Base-by-base conservation (phyloP, 2,888 invertebrate species). In the Oscheius sp. region DNA sequence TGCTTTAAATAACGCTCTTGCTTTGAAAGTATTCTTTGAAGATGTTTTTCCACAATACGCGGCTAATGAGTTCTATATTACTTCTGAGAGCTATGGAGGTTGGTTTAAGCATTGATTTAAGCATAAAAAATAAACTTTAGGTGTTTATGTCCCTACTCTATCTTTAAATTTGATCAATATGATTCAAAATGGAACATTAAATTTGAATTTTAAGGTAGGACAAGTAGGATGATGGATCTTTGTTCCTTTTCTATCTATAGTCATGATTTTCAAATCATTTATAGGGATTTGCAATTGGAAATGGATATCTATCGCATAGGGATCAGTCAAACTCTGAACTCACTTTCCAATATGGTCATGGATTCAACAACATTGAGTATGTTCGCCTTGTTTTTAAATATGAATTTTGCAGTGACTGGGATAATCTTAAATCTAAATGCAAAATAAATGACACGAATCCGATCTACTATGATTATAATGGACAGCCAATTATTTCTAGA, bases 131-230 rank as follows among this genome's bases (percentile, higher is more conserved):
- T 53, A 3, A 15, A 27, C 3, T 61, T 20, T 17, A 61, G 61
- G 88, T 3, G 86, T 88, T 15, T 89, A 89, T 72, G 86, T 88
- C 2, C 88, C 88, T 12, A 88, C 79, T 8, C 81, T 76, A 8
- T 68, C 75, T 3, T 65, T 69, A 17, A 48, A 68, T n/a, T 68
- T 80, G 17, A 67, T 78, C 31, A 53, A 71, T 29, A 71, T 63
- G 65, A 65, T 75, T 3, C 69, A 67, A 34, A 48, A 48, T n/a
- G 72, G 71, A 27, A 72, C 75, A 10, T 58, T 75, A 8, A 57
- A 57, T 20, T 39, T 75, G 10, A 77, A 75, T 27, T 75, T 77
- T 53, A 73, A 77, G 64, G 74, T 73, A 37, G 25, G 23, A 12
- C 2, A 6, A 45, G 1, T n/a, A n/a, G n/a, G n/a, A n/a, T n/a